Evolutionary conservation across 2,113 vertebrate species (phyloP), one percentile per base, ranked within the genome.

Genomic region (Cariama cristata): DNA sequence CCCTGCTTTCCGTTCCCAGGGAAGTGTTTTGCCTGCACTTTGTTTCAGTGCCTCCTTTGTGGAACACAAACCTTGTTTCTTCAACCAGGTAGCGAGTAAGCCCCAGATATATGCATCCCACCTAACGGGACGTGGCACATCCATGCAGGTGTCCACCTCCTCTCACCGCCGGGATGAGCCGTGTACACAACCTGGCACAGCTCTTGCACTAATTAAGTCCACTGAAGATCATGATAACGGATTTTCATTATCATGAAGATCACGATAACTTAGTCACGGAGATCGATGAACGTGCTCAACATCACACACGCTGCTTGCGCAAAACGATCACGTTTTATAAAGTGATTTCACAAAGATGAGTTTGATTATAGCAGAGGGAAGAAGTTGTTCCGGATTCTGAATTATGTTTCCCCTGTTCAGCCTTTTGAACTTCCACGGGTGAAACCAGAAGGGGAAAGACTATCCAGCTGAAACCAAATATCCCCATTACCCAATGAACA

Each of bases 391-490:
- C 42, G 49, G 50, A 33, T 44, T 67, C 40, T 72, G 72, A 95
- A 75, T 91, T 82, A 69, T 7, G 26, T 83, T 94, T 86, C 17
- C 15, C 3, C 28, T 50, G n/a, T 69, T 58, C 58, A 90, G 73
- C 35, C 17, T 79, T 88, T 68, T 92, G 76, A 91, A 86, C 86
- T 45, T 22, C 33, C 60, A n/a, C 4, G 7, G 52, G 17, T 89
- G 68, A 87, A 95, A 91, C 33, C 49, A 84, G 79, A 76, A 87
- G 10, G 40, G 32, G 19, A 88, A 95, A 91, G 64, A 72, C 72
- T 64, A 90, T 75, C 68, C 80, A 64, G 19, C 8, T 64, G 91
- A 94, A 97, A 96, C n/a, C 44, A 79, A 90, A 79, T 52, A 68
- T 83, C 82, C 60, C 62, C 44, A 58, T 87, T 94, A 88, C 21